phyloP scores from a whole-genome alignment of 2,797 vertebrate genomes.

The Nasua narica region DNA sequence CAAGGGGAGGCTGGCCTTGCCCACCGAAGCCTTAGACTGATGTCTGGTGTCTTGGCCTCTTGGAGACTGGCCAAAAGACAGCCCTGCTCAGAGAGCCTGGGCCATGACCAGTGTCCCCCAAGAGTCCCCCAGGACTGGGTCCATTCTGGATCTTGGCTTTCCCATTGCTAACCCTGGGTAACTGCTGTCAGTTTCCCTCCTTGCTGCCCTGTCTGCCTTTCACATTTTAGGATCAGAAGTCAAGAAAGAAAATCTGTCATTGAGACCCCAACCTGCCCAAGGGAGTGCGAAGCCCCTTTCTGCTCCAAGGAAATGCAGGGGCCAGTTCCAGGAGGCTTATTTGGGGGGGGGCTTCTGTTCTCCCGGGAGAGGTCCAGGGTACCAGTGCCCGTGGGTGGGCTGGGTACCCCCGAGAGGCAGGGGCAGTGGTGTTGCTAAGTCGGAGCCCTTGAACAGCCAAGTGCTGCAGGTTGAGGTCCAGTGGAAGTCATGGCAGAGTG shows the following conservation, averaged over 20 bases:
- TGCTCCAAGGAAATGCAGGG: background rate
- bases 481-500: accelerated
- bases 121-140: background rate
- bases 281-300: background rate
- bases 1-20: background rate
- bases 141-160: background rate
- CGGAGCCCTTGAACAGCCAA: background rate
- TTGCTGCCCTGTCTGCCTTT: background rate
- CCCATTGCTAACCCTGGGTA: background rate
- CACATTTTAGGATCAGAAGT: background rate
- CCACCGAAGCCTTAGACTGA: background rate
- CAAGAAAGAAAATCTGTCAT: background rate
- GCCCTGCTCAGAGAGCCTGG: background rate
- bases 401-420: background rate
- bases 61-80: background rate
- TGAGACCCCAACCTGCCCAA: background rate
- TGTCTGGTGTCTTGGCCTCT: background rate
- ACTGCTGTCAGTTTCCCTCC: background rate
- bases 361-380: background rate
- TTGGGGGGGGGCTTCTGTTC: background rate
- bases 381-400: background rate
- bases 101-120: background rate
- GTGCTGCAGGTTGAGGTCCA: background rate
- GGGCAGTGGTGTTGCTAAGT: background rate
- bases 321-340: too few species aligned